A percentile compares a stretch with the other conserved stretches of the same genome.
phyloP scores from a whole-genome alignment of 2,888 invertebrate species.

The Eupithecia pulchellata region DNA sequence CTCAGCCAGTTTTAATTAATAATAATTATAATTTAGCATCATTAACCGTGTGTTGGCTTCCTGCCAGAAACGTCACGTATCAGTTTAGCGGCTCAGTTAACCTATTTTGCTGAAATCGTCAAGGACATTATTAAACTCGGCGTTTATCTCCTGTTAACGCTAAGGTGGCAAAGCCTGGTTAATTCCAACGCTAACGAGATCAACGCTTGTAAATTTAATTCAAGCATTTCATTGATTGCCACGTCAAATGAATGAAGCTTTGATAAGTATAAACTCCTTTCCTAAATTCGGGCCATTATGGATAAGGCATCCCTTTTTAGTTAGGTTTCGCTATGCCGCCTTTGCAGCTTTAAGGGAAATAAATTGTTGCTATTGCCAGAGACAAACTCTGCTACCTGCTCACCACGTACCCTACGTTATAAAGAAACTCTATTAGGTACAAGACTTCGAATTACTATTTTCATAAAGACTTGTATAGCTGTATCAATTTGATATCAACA shows the following conservation, averaged over 20 bases:
- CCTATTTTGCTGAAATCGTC: constrained; percentile 66
- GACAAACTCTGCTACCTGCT: not conserved
- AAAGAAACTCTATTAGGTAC: too few species aligned
- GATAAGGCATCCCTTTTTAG: not conserved
- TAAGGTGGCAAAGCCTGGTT: not conserved
- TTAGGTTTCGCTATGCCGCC: not conserved
- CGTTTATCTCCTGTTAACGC: not conserved
- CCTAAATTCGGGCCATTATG: not conserved
- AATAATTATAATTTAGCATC: constrained; percentile 66
- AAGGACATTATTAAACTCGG: constrained; percentile 53
- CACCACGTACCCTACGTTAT: not conserved
- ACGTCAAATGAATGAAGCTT: not conserved
- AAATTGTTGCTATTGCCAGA: not conserved
- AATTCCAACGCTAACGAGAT: not conserved
- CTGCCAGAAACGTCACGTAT: constrained; percentile 64
- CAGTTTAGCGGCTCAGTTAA: constrained; percentile 64
- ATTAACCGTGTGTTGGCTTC: constrained; percentile 66
- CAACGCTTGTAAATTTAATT: not conserved
- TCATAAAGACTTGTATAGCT: not conserved
- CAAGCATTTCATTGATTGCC: not conserved
- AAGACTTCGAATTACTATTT: not conserved
- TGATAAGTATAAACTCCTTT: not conserved
- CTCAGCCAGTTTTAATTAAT: constrained; percentile 65
- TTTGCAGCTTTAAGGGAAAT: not conserved
- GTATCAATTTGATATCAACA: not conserved